Evolutionary conservation across 2,113 vertebrate species (phyloP).

Genomic region (Corythoichthys intestinalis): DNA sequence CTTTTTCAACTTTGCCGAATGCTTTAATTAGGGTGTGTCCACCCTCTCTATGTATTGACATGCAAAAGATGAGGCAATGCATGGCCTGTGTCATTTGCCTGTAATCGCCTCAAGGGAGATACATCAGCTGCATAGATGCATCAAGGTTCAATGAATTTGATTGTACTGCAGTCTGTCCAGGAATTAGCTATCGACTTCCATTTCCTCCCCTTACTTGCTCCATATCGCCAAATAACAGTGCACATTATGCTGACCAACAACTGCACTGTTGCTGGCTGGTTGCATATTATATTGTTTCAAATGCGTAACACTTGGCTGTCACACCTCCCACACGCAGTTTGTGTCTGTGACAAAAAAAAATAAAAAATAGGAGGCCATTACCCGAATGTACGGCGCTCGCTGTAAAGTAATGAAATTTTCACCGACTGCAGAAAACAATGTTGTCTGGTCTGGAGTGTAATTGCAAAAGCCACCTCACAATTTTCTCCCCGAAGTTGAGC

Average conservation of each 20-base stretch:
- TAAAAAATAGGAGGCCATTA: constrained; percentile 55
- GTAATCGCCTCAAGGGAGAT: constrained; percentile 45
- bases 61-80: constrained; percentile 16
- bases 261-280: constrained; percentile 30
- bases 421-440: constrained; percentile 74
- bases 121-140: constrained; percentile 41
- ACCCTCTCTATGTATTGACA: constrained; percentile 49
- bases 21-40: constrained; percentile 40
- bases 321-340: constrained; percentile 54
- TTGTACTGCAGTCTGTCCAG: constrained; percentile 51
- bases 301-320: constrained; percentile 61
- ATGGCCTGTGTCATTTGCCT: constrained; percentile 39
- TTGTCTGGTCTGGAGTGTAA: constrained; percentile 64
- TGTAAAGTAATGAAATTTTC: constrained; percentile 76
- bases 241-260: constrained; percentile 55
- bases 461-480: constrained; percentile 60
- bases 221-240: constrained; percentile 37
- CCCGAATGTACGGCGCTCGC: constrained; percentile 65
- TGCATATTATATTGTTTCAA: constrained; percentile 56
- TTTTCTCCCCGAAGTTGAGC: constrained; percentile 52
- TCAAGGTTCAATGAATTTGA: constrained; percentile 59
- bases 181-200: constrained; percentile 53
- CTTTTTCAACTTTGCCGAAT: constrained; percentile 20
- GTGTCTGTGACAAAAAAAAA: constrained; percentile 59
- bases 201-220: constrained; percentile 35